Base-by-base conservation (phyloP, 2,888 invertebrate species). In the Troglohyphantes excavatus region DNA sequence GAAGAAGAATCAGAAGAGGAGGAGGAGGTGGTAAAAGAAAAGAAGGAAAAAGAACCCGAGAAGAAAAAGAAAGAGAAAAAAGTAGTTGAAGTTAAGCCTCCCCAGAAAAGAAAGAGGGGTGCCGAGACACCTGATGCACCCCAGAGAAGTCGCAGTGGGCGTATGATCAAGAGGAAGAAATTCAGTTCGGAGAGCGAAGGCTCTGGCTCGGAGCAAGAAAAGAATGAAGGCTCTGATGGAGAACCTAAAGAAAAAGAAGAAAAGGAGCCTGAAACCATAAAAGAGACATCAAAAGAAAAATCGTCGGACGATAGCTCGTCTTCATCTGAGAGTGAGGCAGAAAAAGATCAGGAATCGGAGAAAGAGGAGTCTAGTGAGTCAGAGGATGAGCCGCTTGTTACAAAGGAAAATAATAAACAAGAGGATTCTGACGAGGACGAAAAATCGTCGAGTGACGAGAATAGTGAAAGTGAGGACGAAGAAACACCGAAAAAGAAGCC, bases 141-240 rank as follows among this genome's bases (percentile, higher is more conserved):
- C 29, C 84, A 91, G 27, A 72, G 91, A 46, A 96, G 96, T 93
- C 95, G 96, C 87, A 96, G 96, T 92, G 96, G 96, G 0, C 94
- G 96, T 79, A 96, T 96, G 93, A 96, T 96, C 90, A 96, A 96
- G 91, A 96, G 96, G 0, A 96, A 94, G 89, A 89, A 85, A 53
- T 91, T 91, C 61, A 91, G 91, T 19, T 91, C 91, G 7, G 91
- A 91, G 13, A 89, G 89, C 70, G 88, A 88, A 53, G 90, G 86
- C 3, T 59, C 53, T 0, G 90, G 68, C 23, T 53, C 53, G n/a
- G 29, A 81, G 68, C 46, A 70, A 13, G 83, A 65, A 2, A 70
- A 63, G 13, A 72, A 65, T 23, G 33, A 79, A 21, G 79, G 76
- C 9, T 73, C 61, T 2, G 59, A 65, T 21, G 70, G 43, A 65